Evolutionary conservation across 2,888 invertebrate genomes (phyloP), one percentile per base, ranked within the genome.

Genomic region (Saturnia pavonia): DNA sequence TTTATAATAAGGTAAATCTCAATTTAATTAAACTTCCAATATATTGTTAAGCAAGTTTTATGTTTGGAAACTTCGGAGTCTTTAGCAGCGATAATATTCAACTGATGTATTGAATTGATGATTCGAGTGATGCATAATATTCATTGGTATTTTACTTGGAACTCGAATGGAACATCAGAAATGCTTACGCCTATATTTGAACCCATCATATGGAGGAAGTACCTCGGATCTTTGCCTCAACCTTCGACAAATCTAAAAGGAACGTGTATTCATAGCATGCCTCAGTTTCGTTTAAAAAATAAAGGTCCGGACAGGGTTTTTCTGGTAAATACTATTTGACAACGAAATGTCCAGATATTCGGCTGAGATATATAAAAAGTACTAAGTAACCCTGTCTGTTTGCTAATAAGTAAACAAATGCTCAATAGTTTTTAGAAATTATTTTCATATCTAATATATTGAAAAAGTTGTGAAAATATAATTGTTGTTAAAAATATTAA

Each of bases 1-100:
- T 97, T 16, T 94, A 95, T 77, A 95, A 95, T 78, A 96, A 96
- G 80, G 94, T 95, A 45, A 70, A 67, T 27, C 2, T 7, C 12
- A 14, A 63, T 25, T 45, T 63, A n/a, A 40, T 22, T 40, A n/a
- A 9, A 7, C 19, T 40, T 0, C 19, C 4, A 11, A 40, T 7
- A 4, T 27, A 4, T 67, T 19, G 14, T 16, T 25, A 25, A 27
- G n/a, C 4, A 19, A 48, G 7, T 27, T 6, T 25, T 40, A 22
- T 34, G 4, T 63, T 34, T 3, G 16, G 6, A 27, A 34, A 7
- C 34, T 63, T 12, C 7, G 16, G 16, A 34, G 34, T 0, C 54
- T 22, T 7, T 9, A 9, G 19, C 25, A 34, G 16, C 25, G 57
- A 25, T 22, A 25, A n/a, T 2, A 57, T 34, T 34, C 34, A n/a